Evolutionary conservation across 1,140 invertebrate genomes (phyloP).

Genomic region (Calliopsis andreniformis): DNA sequence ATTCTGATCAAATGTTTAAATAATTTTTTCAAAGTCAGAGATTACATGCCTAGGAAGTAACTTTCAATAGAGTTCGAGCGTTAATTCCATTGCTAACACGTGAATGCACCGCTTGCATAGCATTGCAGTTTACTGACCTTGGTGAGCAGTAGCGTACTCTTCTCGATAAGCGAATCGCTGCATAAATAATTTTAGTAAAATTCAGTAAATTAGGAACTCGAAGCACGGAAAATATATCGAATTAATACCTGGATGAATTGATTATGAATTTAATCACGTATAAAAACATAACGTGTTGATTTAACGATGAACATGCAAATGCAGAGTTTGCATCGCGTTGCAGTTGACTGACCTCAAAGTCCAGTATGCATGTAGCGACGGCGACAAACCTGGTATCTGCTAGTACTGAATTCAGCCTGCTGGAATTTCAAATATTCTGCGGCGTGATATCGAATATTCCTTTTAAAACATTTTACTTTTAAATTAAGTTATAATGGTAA

Average conservation of each 20-base stretch:
- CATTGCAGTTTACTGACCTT: constrained; percentile 29
- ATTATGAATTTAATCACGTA: constrained; percentile 6
- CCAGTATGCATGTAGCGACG: constrained; percentile 30
- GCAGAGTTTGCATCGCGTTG: constrained; percentile 58
- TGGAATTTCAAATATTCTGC: not conserved
- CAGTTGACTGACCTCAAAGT: constrained; percentile 67
- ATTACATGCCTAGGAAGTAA: constrained; percentile 2
- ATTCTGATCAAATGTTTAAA: no score
- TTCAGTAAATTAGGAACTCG: not conserved
- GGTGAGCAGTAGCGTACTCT: not conserved
- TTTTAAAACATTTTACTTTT: not conserved
- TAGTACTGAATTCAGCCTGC: constrained; percentile 21
- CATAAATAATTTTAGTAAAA: not conserved
- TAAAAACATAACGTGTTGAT: constrained; percentile 36
- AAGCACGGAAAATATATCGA: not conserved
- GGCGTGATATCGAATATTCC: not conserved
- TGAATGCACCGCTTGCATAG: constrained; percentile 16
- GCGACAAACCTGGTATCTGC: constrained; percentile 35
- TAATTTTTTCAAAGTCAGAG: not conserved
- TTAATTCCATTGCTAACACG: no score
- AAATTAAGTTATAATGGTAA: not conserved
- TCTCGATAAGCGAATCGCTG: constrained; percentile 7
- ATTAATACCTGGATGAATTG: not conserved
- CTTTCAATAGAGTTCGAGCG: not conserved
- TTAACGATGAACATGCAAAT: constrained; percentile 26